phyloP scores from a whole-genome alignment of 2,113 vertebrate genomes.

The Numida meleagris region DNA sequence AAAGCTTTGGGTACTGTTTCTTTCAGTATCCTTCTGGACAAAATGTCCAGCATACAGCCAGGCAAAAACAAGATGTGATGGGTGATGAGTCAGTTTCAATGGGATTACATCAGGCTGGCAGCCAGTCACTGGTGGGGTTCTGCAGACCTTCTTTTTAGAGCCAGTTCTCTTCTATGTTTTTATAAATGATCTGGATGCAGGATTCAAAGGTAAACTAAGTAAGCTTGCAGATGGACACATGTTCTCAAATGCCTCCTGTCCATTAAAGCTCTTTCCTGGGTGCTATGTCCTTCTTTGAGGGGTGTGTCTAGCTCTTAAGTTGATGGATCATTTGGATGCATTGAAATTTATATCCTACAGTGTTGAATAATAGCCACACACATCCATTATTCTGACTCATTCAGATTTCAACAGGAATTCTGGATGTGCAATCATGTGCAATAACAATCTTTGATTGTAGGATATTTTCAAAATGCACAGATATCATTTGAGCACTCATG shows the following conservation, averaged over 20 bases:
- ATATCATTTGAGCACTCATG: not conserved
- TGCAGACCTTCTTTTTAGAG: not conserved
- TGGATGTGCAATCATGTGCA: not conserved
- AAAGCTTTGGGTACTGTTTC: not conserved
- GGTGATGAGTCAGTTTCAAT: not conserved
- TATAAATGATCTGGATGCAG: not conserved
- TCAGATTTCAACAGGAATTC: not conserved
- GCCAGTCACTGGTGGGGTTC: not conserved
- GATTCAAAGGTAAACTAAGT: not conserved
- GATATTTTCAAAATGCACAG: not conserved
- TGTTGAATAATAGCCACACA: not conserved
- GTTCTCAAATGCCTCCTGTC: not conserved
- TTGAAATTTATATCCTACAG: not conserved
- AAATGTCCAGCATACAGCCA: not conserved
- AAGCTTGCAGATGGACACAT: not conserved
- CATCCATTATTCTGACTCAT: not conserved
- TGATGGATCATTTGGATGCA: not conserved
- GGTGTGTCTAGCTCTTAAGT: not conserved
- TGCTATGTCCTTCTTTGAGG: fast-evolving
- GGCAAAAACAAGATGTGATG: not conserved
- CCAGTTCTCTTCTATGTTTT: not conserved
- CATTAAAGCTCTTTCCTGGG: not conserved
- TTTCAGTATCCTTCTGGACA: not conserved
- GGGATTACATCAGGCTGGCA: not conserved
- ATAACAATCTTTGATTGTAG: not conserved